These are phyloP conservation scores for Steatornis caripensis DNA, from an alignment of 2,113 vertebrate species.

Conservation along the genomic window DNA sequence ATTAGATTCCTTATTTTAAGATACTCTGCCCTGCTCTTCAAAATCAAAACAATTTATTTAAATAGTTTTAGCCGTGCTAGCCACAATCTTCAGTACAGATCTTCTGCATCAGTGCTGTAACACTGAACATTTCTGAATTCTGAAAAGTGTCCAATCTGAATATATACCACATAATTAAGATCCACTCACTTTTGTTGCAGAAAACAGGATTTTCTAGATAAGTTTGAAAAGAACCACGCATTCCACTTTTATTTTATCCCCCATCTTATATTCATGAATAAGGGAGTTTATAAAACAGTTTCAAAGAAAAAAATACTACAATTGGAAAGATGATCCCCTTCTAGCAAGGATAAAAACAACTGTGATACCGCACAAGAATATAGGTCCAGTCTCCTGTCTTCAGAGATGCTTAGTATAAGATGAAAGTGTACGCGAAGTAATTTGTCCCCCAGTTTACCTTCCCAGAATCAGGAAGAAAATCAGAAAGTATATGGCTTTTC, in stretches of 20 bases:
- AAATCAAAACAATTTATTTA: neutral
- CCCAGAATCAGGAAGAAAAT: neutral
- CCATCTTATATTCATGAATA: neutral
- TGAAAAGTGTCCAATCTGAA: neutral
- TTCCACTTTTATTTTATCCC: neutral
- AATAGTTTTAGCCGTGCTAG: neutral
- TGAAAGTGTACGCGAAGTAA: neutral
- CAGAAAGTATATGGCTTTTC: neutral
- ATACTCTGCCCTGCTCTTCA: neutral
- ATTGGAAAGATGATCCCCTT: neutral
- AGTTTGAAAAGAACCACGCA: neutral
- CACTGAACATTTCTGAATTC: neutral
- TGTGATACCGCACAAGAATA: neutral
- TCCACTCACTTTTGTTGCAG: neutral
- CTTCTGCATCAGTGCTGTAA: neutral
- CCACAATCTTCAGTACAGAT: neutral
- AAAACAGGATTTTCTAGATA: neutral
- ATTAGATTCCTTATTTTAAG: neutral
- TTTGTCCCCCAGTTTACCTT: neutral
- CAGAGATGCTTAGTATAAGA: fast-evolving
- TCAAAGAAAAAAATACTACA: neutral
- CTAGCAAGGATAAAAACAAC: neutral
- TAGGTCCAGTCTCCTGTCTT: no score
- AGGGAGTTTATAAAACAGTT: neutral
- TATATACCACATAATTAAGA: neutral